Base-by-base conservation (phyloP, 2,113 vertebrate genomes). In the Brachionichthys hirsutus region DNA sequence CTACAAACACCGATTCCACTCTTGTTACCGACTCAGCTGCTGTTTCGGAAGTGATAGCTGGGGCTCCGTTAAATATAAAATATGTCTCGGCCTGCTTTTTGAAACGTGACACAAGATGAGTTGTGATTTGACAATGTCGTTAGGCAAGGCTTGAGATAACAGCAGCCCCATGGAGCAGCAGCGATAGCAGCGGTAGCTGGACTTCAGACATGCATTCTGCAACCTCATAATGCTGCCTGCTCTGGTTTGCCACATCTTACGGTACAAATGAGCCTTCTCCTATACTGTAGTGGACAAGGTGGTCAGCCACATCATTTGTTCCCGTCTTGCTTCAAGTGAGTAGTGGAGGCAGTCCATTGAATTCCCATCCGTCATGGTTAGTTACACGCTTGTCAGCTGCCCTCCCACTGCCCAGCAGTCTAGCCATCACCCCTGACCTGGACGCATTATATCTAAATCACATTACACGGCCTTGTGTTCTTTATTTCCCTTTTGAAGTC, bases 341-440 rank as follows among this genome's bases (percentile, higher is more conserved):
- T 64, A 34, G 80, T 84, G 85, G 77, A 81, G 78, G 73, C 85
- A 89, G 81, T 90, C 88, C 85, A 89, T 90, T 91, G 86, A 89
- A 89, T 89, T 85, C 76, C 75, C 88, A 90, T 91, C 88, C 84
- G 88, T 92, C 90, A 91, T 89, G 89, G 86, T 91, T 91, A 89
- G 89, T 90, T 91, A 90, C 85, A 87, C 83, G 87, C 83, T 70
- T 92, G 88, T 91, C 90, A 90, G 87, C 85, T 88, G 86, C 80
- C 89, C 85, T 85, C 62, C 78, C 78, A 66, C 85, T 87, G 87
- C 83, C 89, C 88, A 82, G 89, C 83, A 13, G 86, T 82, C 68
- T 69, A 78, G 79, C 81, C 66, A 67, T 89, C 84, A 90, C 90
- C 91, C 84, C 85, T 92, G 88, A 90, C 90, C 90, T 89, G 82